Conservation (phyloP, 2,888 invertebrate genomes). For the Neocrepidodera transversa region DNA sequence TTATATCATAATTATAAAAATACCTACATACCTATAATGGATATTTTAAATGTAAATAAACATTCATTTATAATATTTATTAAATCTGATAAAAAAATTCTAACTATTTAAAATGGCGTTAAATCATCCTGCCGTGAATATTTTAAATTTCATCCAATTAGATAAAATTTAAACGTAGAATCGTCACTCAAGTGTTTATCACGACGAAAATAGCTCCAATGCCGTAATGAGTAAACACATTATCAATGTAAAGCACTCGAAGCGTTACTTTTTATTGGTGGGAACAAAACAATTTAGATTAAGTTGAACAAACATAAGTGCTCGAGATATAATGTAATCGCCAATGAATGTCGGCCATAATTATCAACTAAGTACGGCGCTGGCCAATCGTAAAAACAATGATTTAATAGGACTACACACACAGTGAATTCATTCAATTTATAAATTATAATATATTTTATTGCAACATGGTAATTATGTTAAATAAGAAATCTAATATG, state of each 20-base stretch:
- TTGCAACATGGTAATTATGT: too few relatives aligned
- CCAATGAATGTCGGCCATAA: conserved; percentile 35
- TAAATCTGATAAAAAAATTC: too few relatives aligned
- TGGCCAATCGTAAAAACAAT: conserved; percentile 30
- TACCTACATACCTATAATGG: too few relatives aligned
- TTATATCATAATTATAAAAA: too few relatives aligned
- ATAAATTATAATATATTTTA: too few relatives aligned
- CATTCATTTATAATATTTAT: too few relatives aligned
- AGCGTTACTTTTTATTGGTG: conserved; percentile 35
- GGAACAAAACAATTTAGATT: conserved; percentile 38
- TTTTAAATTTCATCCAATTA: conserved; percentile 3
- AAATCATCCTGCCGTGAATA: too few relatives aligned
- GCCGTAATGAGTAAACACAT: conserved; percentile 31
- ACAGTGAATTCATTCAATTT: too few relatives aligned
- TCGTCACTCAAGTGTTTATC: conserved; percentile 22
- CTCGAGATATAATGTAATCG: conserved; percentile 29
- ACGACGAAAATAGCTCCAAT: conserved; percentile 28
- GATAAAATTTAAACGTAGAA: not conserved
- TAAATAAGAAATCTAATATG: too few relatives aligned
- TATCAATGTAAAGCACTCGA: conserved; percentile 35
- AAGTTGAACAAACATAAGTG: conserved; percentile 31
- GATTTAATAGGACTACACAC: conserved; percentile 18
- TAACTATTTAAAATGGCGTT: too few relatives aligned
- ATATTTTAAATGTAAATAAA: too few relatives aligned
- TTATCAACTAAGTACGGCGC: conserved; percentile 25